Conservation (phyloP, 2,888 invertebrate genomes). For the Heliconius cydno region DNA sequence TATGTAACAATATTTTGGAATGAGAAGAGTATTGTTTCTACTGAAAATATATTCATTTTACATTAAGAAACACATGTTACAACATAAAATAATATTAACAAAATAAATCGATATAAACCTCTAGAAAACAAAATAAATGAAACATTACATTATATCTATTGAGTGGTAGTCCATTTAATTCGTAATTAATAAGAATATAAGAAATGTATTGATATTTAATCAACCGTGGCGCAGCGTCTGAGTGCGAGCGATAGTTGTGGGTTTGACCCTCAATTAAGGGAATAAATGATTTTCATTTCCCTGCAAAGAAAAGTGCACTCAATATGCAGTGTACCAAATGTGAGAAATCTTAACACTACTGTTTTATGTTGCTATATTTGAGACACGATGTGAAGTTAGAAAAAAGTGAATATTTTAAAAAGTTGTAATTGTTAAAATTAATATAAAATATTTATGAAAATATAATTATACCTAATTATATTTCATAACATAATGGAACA, state of each 20-base stretch:
- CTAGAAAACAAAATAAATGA: slow-evolving; percentile 48
- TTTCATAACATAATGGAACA: not conserved
- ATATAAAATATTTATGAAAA: not conserved
- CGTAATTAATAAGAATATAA: not conserved
- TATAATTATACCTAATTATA: not conserved
- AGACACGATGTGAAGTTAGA: not conserved
- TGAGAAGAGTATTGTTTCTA: slow-evolving; percentile 30
- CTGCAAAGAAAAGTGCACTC: too few relatives aligned
- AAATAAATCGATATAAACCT: slow-evolving; percentile 60
- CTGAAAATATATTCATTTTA: slow-evolving; percentile 33
- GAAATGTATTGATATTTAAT: too few relatives aligned
- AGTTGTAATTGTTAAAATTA: not conserved
- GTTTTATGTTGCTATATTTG: not conserved
- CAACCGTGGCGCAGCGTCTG: too few relatives aligned
- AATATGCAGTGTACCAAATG: not conserved
- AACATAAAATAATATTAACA: slow-evolving; percentile 51
- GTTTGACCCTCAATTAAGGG: too few relatives aligned
- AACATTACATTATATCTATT: slow-evolving; percentile 37
- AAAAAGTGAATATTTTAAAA: not conserved
- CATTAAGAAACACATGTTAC: slow-evolving; percentile 16
- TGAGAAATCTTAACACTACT: not conserved
- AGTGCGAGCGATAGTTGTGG: too few relatives aligned
- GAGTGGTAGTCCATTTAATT: not conserved
- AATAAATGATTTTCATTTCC: too few relatives aligned
- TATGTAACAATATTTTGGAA: slow-evolving; percentile 30